These are phyloP conservation scores for Buteo buteo DNA, from an alignment of 2,113 vertebrate genomes.

Conservation along the genomic window DNA sequence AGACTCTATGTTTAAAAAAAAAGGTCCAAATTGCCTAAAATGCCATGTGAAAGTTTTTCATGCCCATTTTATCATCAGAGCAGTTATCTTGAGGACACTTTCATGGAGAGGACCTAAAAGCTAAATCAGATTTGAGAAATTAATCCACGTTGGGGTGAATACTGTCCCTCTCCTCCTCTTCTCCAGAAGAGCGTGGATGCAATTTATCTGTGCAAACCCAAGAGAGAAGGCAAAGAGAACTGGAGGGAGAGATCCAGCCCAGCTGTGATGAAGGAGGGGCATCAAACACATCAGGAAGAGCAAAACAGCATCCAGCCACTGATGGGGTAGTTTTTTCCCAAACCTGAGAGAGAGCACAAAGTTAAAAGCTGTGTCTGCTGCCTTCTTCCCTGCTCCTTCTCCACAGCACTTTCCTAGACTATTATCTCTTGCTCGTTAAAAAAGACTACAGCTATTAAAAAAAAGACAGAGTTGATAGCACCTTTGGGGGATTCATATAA, in stretches of 20 bases:
- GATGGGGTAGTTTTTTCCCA: background rate
- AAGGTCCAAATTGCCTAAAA: background rate
- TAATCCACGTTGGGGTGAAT: background rate
- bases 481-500: background rate
- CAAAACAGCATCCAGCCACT: background rate
- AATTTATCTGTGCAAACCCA: background rate
- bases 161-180: background rate
- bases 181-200: background rate
- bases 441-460: background rate
- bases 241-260: background rate
- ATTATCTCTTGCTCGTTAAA: background rate
- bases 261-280: background rate
- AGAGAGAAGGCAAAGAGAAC: background rate
- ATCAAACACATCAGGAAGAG: background rate
- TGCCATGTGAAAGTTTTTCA: background rate
- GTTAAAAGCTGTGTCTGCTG: background rate
- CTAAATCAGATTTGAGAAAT: background rate
- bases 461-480: background rate
- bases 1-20: background rate
- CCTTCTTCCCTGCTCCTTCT: fast-evolving
- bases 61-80: background rate
- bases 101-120: background rate
- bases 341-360: background rate
- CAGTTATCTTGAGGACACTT: background rate
- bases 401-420: background rate